Percentiles rank a stretch among this genome's conserved stretches.
Conservation (phyloP, 2,888 invertebrate genomes). For the Hydriomena furcata region DNA sequence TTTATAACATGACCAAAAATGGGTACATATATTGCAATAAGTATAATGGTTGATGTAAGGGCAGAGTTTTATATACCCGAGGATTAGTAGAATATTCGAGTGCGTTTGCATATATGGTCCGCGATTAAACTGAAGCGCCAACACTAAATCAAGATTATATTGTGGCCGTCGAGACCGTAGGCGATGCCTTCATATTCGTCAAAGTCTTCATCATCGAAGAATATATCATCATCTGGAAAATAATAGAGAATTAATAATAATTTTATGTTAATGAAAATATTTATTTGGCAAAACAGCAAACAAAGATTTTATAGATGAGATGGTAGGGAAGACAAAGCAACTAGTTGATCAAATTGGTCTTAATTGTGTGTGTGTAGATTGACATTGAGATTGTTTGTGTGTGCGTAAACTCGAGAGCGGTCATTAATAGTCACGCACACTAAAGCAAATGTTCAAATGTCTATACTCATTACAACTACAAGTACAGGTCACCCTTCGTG, state of each 20-base stretch:
- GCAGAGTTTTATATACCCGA: slow-evolving; percentile 1
- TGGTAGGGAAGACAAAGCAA: too few species aligned
- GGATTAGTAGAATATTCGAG: neutral
- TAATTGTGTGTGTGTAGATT: too few species aligned
- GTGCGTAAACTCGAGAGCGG: too few species aligned
- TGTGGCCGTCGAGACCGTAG: slow-evolving; percentile 50
- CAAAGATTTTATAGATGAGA: too few species aligned
- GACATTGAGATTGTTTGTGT: too few species aligned
- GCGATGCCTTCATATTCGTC: slow-evolving; percentile 55
- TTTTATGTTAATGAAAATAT: neutral
- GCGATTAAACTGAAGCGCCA: neutral
- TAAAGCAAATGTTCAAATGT: too few species aligned
- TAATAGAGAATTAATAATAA: too few species aligned
- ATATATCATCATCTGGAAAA: slow-evolving; percentile 50
- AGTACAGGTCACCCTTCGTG: too few species aligned
- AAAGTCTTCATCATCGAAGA: slow-evolving; percentile 59
- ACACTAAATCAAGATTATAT: slow-evolving; percentile 53
- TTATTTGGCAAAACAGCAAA: too few species aligned
- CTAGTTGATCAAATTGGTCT: too few species aligned
- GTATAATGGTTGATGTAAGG: neutral
- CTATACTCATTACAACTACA: too few species aligned
- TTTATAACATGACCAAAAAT: slow-evolving; percentile 1
- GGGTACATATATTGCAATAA: slow-evolving; percentile 2
- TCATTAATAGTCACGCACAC: too few species aligned
- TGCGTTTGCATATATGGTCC: slow-evolving; percentile 4